Base-by-base conservation (phyloP, 37 sponge, comb jelly and placozoan species). In the Aphrocallistes beatrix region DNA sequence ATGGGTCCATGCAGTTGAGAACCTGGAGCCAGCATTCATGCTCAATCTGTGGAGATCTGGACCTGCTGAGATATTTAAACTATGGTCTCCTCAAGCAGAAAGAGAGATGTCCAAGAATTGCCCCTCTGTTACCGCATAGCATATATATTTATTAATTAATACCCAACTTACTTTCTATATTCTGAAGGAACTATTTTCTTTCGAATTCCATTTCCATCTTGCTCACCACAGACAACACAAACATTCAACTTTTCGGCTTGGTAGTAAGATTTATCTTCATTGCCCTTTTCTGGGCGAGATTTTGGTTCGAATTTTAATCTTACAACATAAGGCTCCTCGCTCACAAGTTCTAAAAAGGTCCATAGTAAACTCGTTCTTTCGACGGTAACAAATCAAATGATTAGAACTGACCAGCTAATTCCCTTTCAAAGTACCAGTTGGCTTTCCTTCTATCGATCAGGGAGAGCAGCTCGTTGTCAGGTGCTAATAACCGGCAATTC, bases 151-250 rank as follows among this genome's bases (percentile, higher is more conserved):
- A 42, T 16, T 13, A 42, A 60, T 42, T 6, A 60, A 25, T 60
- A 60, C n/a, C n/a, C 10, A 60, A 48, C 88, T 88, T 23, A 92
- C 93, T 83, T 90, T 82, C 92, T 88, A 84, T 94, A 94, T 50
- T 94, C 95, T 38, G 87, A 87, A 25, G 95, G 95, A 13, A 94
- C 83, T 19, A 94, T 84, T 38, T 92, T 92, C 88, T 94, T 94
- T 42, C 95, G 84, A 30, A 94, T 86, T 39, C 87, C 90, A 47
- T 87, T 50, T 13, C 88, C 85, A 13, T 88, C 83, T 38, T 45
- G 69, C 3, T 19, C 10, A 13, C 91, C 92, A 51, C 95, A 94
- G 38, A 92, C 92, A 13, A 91, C 92, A 86, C 95, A 94, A 37
- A 85, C 85, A 84, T 94, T 92, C 51, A 88, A 85, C 60, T 94